Evolutionary conservation across 2,797 vertebrate genomes (phyloP), one percentile per base, ranked within the genome.

Genomic region (Thripadectes ignobilis): DNA sequence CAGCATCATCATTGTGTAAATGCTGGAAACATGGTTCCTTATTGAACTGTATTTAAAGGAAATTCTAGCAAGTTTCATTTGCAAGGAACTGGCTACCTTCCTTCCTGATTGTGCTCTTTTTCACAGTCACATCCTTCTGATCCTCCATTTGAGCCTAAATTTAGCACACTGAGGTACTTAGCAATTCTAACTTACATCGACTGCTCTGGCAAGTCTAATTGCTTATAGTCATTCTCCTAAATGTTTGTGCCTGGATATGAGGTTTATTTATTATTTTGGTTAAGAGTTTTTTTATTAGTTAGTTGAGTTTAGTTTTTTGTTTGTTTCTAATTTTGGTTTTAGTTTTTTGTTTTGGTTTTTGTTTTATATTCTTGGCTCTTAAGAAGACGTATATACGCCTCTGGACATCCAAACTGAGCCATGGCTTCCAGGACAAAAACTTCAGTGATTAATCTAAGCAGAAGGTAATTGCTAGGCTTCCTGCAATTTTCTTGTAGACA

Each of bases 401-500:
- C 54, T 85, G 46, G 67, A 63, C 79, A 41, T 15, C 49, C 74
- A 63, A 86, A 77, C 8, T 65, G 67, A 92, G 63, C 48, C 32
- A 54, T 23, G n/a, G 67, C 41, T 88, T 87, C n/a, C 61, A 91
- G 58, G 57, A 87, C 77, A 90, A 81, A 89, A 80, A 46, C 52
- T 71, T 85, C 61, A 77, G 63, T 74, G 84, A 85, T 82, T 95
- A 93, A 89, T 79, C 20, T 85, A 54, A 88, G 23, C 36, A 81
- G 77, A 92, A 86, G n/a, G 48, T 88, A 95, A 94, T 92, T 92
- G n/a, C 83, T 68, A 45, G 30, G 38, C 71, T 95, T 92, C 74
- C 80, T 96, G 85, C 46, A 85, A 94, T 92, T 87, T 94, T 92
- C 80, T 82, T 82, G 63, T 39, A 90, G 73, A 76, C 71, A 93